Base-by-base conservation (phyloP, 37 sponge, comb jelly and placozoan species). In the Chondrilla cf. caribensis region DNA sequence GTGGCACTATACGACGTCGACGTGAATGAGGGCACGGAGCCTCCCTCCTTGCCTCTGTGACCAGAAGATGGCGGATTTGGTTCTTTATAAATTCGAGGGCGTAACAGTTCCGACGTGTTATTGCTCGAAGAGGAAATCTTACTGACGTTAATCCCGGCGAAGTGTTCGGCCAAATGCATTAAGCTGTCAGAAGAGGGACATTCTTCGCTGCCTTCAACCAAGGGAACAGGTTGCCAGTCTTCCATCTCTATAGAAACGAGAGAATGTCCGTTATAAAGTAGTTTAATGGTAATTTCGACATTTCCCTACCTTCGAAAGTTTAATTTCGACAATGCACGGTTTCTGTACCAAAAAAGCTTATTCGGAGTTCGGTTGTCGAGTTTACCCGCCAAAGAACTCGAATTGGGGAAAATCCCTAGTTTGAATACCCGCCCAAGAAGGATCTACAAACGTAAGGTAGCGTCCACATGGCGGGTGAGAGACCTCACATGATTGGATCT, bases 401-500 rank as follows among this genome's bases (percentile, higher is more conserved):
- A 47, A 31, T 18, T 17, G 66, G 31, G 32, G 14, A 64, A 64
- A 8, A 17, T 14, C 66, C 66, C 14, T 31, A 64, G 5, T 18
- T 18, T 18, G 32, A 29, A 8, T 64, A 64, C 66, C 9, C 11
- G 11, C 51, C 51, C 9, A 47, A 47, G 51, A 11, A 6, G 51
- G 6, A 14, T 47, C 51, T 11, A 47, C 6, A 62, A 9, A 29
- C 6, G 6, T 29, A 28, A 62, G 15, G 29, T 17, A 11, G 64
- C 29, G 25, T 15, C 6, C 64, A 40, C 38, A 73, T 73, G 76
- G 76, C 80, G 7, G 38, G 31, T 1, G 83, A 70, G 0, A 71
- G 64, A 42, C 67, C 44, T 0, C 58, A 55, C n/a, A 66, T 79
- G 38, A 79, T 90, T 32, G 90, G 90, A 3, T 65, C 80, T 15